phyloP scores from a whole-genome alignment of 2,113 vertebrate species.

The Scartelaos histophorus region DNA sequence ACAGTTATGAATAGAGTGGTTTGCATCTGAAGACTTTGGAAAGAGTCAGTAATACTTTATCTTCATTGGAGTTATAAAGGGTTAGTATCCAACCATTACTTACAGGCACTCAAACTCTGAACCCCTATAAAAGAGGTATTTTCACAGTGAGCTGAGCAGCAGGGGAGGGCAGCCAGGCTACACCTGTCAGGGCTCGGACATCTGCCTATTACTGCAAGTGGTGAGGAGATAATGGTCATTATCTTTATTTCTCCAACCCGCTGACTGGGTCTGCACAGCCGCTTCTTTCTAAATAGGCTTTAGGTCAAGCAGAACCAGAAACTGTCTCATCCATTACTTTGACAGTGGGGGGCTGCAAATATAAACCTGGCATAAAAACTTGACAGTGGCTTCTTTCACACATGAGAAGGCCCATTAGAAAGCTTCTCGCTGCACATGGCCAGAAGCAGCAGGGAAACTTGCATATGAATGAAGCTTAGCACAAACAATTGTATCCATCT shows the following conservation, averaged over 20 bases:
- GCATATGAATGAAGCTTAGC: background rate
- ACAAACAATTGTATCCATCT: background rate
- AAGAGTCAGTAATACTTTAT: background rate
- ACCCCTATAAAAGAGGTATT: slow-evolving; percentile 9
- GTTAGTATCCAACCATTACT: slow-evolving; percentile 12
- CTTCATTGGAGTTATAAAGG: background rate
- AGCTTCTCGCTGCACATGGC: slow-evolving; percentile 10
- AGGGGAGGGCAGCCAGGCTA: slow-evolving; percentile 17
- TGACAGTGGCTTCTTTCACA: slow-evolving; percentile 1
- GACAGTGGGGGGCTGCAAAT: slow-evolving; percentile 36
- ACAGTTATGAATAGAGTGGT: too few relatives aligned
- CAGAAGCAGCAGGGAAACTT: background rate
- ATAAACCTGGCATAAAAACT: slow-evolving; percentile 35
- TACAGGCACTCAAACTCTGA: slow-evolving; percentile 1
- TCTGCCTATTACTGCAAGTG: slow-evolving; percentile 51
- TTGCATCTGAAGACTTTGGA: background rate
- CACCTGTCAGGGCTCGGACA: slow-evolving; percentile 40
- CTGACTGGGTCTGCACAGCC: slow-evolving; percentile 31
- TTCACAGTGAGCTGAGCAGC: slow-evolving; percentile 18
- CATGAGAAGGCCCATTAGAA: slow-evolving; percentile 13
- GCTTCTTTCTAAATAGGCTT: slow-evolving; percentile 38
- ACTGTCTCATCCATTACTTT: slow-evolving; percentile 51
- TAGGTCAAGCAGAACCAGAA: slow-evolving; percentile 20
- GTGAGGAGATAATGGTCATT: slow-evolving; percentile 59
- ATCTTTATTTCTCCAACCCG: slow-evolving; percentile 58